Evolutionary conservation across 1,140 invertebrate genomes (phyloP).

Genomic region (Epicauta chinensis): DNA sequence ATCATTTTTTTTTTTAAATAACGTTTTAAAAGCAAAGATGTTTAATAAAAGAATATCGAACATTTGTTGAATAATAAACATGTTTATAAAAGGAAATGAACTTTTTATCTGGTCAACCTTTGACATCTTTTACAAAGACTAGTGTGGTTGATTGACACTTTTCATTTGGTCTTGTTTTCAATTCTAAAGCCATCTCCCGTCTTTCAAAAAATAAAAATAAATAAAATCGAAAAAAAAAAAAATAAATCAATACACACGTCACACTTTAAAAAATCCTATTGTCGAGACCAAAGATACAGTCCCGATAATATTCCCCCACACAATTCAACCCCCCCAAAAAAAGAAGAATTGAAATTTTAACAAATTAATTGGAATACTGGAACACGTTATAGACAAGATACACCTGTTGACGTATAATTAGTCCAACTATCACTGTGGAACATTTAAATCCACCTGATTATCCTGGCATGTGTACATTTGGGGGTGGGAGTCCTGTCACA

Average conservation of each 20-base stretch:
- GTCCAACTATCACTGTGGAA: conserved; percentile 1
- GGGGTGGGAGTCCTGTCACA: conserved; percentile 15
- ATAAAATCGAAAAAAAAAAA: not conserved
- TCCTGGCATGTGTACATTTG: not conserved
- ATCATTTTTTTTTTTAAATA: too few species aligned
- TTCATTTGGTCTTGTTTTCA: conserved; percentile 36
- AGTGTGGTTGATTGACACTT: conserved; percentile 33
- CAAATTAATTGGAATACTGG: not conserved
- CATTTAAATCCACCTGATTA: conserved; percentile 9
- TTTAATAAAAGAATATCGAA: conserved; percentile 12
- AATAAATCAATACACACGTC: conserved; percentile 31
- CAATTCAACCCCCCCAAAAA: not conserved
- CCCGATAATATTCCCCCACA: not conserved
- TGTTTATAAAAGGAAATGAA: conserved; percentile 37
- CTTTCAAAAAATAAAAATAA: too few species aligned
- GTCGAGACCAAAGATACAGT: not conserved
- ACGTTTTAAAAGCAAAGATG: not conserved
- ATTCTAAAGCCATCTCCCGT: conserved; percentile 26
- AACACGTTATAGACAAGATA: too few species aligned
- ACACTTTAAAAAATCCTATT: conserved; percentile 26
- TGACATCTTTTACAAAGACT: conserved; percentile 28
- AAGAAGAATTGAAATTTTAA: not conserved
- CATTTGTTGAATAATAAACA: conserved; percentile 23
- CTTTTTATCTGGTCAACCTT: conserved; percentile 36
- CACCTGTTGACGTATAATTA: conserved; percentile 18